Evolutionary conservation across 2,797 vertebrate species (phyloP).

Genomic region (Erethizon dorsatum): DNA sequence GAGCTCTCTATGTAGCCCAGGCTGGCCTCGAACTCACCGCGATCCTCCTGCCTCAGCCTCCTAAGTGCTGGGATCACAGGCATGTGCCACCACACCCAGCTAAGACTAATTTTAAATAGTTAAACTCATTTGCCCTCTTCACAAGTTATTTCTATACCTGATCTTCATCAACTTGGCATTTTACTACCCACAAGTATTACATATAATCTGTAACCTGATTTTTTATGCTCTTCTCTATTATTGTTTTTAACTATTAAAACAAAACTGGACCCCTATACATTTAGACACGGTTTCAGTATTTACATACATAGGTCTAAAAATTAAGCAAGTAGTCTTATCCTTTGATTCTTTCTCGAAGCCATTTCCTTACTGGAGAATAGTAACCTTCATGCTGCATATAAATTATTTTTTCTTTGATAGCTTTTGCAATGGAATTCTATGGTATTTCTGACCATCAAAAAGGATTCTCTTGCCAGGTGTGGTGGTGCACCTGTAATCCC

Average conservation of each 20-base stretch:
- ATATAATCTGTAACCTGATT: not conserved
- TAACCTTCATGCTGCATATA: not conserved
- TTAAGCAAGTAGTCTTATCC: not conserved
- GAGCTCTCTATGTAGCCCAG: too few species aligned
- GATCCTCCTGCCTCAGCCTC: too few species aligned
- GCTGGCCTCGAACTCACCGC: too few species aligned
- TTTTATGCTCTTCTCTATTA: not conserved
- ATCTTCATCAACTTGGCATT: not conserved
- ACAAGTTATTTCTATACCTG: not conserved
- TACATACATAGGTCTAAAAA: not conserved
- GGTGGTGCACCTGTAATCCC: not conserved
- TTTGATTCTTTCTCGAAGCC: conserved; percentile 33
- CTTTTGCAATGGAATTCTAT: not conserved
- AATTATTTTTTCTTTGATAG: not conserved
- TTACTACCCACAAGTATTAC: not conserved
- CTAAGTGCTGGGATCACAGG: too few species aligned
- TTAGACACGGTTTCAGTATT: not conserved
- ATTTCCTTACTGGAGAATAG: not conserved
- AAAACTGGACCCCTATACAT: not conserved
- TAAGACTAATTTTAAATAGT: not conserved
- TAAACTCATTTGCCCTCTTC: not conserved
- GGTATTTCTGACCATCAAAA: not conserved
- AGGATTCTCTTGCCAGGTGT: not conserved
- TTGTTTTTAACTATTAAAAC: not conserved
- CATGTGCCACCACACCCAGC: too few species aligned